Conservation (phyloP, 2,113 vertebrate genomes). For the Butastur rufipennis region DNA sequence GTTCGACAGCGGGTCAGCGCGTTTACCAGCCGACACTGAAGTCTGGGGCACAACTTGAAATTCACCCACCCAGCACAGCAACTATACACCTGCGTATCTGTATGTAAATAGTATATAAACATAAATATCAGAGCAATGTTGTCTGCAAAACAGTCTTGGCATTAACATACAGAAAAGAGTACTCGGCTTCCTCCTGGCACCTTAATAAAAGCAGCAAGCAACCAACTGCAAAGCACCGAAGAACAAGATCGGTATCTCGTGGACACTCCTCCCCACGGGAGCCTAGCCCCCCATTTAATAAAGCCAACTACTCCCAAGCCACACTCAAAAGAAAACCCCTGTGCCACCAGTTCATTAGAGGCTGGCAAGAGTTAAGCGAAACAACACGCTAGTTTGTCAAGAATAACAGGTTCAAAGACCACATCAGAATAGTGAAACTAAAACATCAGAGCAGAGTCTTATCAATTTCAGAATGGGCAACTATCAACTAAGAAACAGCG, state of each 20-base stretch:
- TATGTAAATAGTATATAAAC: neutral
- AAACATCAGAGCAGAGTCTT: neutral
- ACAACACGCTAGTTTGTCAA: neutral
- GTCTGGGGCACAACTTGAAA: neutral
- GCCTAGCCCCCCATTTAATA: neutral
- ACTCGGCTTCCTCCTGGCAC: neutral
- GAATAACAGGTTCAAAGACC: neutral
- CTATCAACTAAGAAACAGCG: neutral
- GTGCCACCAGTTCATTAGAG: neutral
- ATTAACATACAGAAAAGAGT: neutral
- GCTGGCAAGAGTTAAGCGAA: neutral
- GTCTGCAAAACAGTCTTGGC: neutral
- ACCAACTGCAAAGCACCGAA: neutral
- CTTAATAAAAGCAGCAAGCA: neutral
- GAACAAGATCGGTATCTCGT: neutral
- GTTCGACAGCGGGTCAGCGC: neutral
- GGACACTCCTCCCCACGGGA: neutral
- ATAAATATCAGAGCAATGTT: neutral
- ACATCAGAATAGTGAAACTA: neutral
- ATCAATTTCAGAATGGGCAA: neutral
- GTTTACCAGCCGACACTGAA: neutral
- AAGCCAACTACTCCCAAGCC: neutral
- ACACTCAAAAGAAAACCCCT: neutral
- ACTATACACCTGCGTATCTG: neutral
- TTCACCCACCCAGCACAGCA: neutral